Conservation (phyloP, 2,113 vertebrate genomes). For the Pandion haliaetus region DNA sequence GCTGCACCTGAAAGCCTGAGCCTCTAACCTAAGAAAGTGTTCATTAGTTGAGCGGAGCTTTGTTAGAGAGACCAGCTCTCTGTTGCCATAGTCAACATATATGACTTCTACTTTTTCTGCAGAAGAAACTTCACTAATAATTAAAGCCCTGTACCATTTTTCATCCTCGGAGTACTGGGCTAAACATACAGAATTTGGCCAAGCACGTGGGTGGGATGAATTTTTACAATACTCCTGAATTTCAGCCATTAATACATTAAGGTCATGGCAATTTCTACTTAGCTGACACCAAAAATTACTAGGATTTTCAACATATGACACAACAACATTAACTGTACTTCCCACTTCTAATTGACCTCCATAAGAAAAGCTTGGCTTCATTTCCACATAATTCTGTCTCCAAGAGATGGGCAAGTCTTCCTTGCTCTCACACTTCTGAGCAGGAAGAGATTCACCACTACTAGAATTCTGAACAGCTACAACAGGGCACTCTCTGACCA, state of each 20-base stretch:
- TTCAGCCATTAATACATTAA: conserved; percentile 81
- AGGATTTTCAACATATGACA: conserved; percentile 82
- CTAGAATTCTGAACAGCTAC: background rate
- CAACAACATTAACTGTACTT: conserved; percentile 81
- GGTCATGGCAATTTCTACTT: conserved; percentile 54
- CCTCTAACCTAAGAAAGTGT: conserved; percentile 77
- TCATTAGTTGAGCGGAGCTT: conserved; percentile 77
- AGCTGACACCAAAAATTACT: conserved; percentile 93
- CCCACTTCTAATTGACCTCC: conserved; percentile 79
- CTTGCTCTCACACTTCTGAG: background rate
- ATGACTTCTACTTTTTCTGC: conserved; percentile 76
- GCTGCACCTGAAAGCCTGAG: conserved; percentile 92
- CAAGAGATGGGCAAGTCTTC: background rate
- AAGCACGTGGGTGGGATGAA: conserved; percentile 56
- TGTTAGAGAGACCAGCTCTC: conserved; percentile 68
- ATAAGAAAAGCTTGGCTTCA: background rate
- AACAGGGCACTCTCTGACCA: background rate
- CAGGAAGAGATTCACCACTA: background rate
- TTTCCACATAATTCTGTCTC: conserved; percentile 16
- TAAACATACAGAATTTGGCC: conserved; percentile 77
- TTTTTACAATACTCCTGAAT: conserved; percentile 83
- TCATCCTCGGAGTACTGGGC: conserved; percentile 78
- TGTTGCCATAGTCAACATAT: conserved; percentile 90
- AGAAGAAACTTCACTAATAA: conserved; percentile 62
- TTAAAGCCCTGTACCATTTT: conserved; percentile 89